phyloP scores from a whole-genome alignment of 2,797 vertebrate species.

The Tokudaia tokunoshimensis region DNA sequence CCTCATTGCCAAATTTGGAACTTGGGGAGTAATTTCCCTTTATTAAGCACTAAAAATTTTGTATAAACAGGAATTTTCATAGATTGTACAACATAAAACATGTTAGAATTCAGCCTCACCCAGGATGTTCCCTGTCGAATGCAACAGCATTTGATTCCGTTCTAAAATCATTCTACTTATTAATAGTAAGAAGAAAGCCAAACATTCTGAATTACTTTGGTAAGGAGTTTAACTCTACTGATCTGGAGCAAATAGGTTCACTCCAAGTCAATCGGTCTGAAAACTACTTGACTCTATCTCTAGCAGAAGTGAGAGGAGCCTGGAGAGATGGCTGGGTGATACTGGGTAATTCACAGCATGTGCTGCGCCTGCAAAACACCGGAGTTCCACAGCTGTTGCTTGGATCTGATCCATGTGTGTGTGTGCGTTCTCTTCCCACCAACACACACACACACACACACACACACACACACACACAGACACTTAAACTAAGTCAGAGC shows the following conservation, averaged over 20 bases:
- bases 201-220: background rate
- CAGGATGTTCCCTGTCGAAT: background rate
- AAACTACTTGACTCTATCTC: background rate
- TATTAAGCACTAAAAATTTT: background rate
- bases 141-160: background rate
- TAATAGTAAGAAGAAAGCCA: conserved; percentile 18
- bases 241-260: background rate
- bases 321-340: background rate
- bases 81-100: conserved; percentile 6
- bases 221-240: background rate
- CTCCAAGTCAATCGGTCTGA: background rate
- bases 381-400: too few relatives aligned
- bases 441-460: too few relatives aligned
- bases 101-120: conserved; percentile 36
- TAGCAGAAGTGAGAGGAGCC: background rate
- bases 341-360: background rate
- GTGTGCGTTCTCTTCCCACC: too few relatives aligned
- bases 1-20: background rate
- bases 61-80: background rate
- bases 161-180: background rate
- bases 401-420: background rate
- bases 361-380: background rate
- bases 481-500: background rate
- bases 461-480: background rate
- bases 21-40: background rate